These are phyloP conservation scores for Aphis gossypii DNA, from an alignment of 1,140 invertebrate species.

Conservation along the genomic window DNA sequence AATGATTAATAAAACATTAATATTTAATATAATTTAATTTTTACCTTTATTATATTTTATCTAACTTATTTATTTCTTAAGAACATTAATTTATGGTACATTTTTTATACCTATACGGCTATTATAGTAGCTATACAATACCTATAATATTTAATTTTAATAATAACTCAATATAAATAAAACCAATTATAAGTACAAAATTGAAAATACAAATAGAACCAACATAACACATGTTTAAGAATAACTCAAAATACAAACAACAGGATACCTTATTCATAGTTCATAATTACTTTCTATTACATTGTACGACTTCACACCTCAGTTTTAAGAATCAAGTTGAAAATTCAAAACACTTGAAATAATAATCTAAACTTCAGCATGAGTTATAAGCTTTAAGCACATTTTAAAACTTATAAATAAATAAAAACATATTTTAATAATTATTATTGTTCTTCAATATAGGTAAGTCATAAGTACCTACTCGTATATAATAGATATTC, in stretches of 20 bases:
- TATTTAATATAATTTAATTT: neutral
- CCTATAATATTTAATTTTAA: too few relatives aligned
- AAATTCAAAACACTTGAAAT: neutral
- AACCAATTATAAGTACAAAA: neutral
- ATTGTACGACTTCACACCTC: neutral
- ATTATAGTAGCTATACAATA: too few relatives aligned
- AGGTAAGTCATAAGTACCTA: neutral
- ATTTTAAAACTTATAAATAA: neutral
- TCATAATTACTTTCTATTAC: neutral
- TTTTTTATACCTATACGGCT: neutral
- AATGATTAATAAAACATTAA: neutral
- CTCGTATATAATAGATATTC: too few relatives aligned
- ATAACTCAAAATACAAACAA: neutral
- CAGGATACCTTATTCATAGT: neutral
- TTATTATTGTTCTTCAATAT: neutral
- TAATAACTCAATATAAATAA: neutral
- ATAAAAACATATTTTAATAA: neutral
- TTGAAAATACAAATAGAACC: too few relatives aligned
- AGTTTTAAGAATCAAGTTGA: neutral
- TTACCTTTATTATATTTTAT: neutral
- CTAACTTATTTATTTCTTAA: neutral
- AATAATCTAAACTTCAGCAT: neutral
- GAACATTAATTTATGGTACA: neutral
- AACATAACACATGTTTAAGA: neutral
- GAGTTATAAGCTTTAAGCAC: neutral